Evolutionary conservation across 2,113 vertebrate species (phyloP), one percentile per base, ranked within the genome.

Genomic region (Procavia capensis): DNA sequence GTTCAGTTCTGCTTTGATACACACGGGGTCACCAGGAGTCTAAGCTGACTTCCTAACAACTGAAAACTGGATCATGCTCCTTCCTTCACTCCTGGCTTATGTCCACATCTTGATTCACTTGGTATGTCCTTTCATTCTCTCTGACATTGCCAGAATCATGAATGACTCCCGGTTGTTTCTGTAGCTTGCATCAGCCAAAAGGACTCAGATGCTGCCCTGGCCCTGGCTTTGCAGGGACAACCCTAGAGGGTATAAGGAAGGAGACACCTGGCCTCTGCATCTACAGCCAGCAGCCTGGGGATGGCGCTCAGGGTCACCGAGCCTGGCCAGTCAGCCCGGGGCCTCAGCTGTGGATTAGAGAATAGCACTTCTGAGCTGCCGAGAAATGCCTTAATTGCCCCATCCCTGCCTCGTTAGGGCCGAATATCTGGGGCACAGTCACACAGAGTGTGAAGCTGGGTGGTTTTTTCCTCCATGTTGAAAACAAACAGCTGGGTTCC

Each of bases 401-500:
- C 3, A 0, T 68, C 88, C 76, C 45, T 24, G 74, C 87, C 72
- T 88, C 36, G 20, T 82, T 78, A 50, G 72, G 61, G n/a, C 43
- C 2, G 63, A 72, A 3, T 34, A 22, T 2, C 8, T 76, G 24
- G 43, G 5, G 63, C 36, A 34, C 0, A 16, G 4, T 41, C 13
- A 20, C 17, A 0, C 0, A 3, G 85, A 66, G 39, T n/a, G 16
- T 8, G 54, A 90, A 41, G 16, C 34, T 24, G 87, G 31, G 47
- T 61, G n/a, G 6, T 36, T 79, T 24, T 59, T 31, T 25, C 80
- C 78, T 92, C 94, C 54, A 25, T 45, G 4, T 59, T 17, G 87
- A 92, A 92, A 84, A 84, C 96, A 85, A 66, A 63, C 43, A 82
- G 79, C 80, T 93, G 39, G 20, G 2, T 54, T 95, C 79, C 70